These are phyloP conservation scores for Cranoglanis bouderius DNA, from an alignment of 2,113 vertebrate genomes.

Conservation along the genomic window DNA sequence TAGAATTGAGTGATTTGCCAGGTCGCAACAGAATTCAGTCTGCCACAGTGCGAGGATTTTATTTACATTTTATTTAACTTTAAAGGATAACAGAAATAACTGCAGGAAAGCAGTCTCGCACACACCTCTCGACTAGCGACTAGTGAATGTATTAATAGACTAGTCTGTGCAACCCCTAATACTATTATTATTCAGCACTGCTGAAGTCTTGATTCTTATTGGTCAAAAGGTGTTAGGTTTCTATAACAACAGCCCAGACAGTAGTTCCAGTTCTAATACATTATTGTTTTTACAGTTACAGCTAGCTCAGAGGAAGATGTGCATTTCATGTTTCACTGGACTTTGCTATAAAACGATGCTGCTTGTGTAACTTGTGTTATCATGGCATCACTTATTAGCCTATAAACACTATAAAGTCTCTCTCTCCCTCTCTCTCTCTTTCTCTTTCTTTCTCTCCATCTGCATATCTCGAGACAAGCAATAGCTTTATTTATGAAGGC, in stretches of 20 bases:
- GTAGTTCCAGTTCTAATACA: background rate
- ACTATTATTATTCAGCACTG: background rate
- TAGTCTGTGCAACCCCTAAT: background rate
- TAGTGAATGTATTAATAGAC: background rate
- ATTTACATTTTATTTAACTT: background rate
- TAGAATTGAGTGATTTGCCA: background rate
- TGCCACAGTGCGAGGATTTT: background rate
- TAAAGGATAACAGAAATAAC: background rate
- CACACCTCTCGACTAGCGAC: too few species aligned
- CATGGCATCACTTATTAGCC: background rate
- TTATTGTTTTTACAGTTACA: background rate
- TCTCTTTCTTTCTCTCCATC: background rate
- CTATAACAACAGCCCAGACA: background rate
- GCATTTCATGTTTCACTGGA: background rate
- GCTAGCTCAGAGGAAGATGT: background rate
- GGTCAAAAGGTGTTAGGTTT: background rate
- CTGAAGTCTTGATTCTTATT: background rate
- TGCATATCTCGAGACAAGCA: background rate
- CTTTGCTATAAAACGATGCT: background rate
- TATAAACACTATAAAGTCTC: background rate
- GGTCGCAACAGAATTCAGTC: background rate
- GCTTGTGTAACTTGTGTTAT: background rate
- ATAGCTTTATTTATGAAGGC: constrained; percentile 30
- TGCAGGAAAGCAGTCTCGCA: background rate
- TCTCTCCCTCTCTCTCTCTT: background rate